Conservation (phyloP, 2,113 vertebrate genomes). For the Lampris megalopsis region DNA sequence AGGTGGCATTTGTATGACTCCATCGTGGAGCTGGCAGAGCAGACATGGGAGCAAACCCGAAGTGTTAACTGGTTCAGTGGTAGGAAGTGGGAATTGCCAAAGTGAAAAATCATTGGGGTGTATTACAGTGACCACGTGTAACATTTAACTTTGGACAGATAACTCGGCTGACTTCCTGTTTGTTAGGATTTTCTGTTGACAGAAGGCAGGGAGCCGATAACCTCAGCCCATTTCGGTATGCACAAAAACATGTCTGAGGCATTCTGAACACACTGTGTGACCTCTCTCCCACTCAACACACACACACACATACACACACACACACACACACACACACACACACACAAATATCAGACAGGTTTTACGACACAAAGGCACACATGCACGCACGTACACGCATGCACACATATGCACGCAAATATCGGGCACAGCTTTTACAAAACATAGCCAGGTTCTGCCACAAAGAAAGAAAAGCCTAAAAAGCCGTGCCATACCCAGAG, state of each 20-base stretch:
- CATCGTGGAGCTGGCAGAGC: slow-evolving; percentile 47
- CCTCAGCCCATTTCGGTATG: no score
- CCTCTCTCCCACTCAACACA: no score
- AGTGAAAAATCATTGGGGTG: neutral
- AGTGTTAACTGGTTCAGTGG: slow-evolving; percentile 21
- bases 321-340: no score
- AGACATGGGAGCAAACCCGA: slow-evolving; percentile 23
- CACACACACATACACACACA: no score
- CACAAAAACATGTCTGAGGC: no score
- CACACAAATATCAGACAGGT: no score
- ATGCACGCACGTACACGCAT: slow-evolving; percentile 1
- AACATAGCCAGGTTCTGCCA: neutral
- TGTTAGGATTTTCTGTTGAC: neutral
- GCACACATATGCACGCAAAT: neutral
- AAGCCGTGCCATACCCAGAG: neutral
- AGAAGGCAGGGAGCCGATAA: no score
- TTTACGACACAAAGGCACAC: slow-evolving; percentile 7
- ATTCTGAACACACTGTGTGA: no score
- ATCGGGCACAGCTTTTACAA: neutral
- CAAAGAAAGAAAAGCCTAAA: neutral
- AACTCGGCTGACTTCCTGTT: neutral
- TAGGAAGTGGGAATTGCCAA: slow-evolving; percentile 20
- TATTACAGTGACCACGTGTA: neutral
- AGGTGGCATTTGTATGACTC: slow-evolving; percentile 61
- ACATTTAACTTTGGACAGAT: neutral